Percentiles rank a stretch among this genome's conserved stretches.
phyloP scores from a whole-genome alignment of 2,113 vertebrate genomes.

The Noctilio leporinus region DNA sequence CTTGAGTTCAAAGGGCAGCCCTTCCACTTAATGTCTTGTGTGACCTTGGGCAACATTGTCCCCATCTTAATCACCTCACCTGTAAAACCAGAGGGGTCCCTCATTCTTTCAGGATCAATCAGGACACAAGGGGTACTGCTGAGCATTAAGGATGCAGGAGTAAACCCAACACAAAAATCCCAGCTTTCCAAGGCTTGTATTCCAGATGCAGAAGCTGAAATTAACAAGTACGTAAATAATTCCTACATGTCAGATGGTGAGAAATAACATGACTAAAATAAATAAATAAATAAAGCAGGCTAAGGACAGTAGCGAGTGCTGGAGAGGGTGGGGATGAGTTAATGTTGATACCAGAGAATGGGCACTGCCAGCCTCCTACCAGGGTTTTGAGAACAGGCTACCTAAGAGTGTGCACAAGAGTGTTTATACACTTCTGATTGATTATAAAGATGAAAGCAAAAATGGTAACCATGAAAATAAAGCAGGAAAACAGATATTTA shows the following conservation, averaged over 20 bases:
- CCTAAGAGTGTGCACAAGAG: background rate
- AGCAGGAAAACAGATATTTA: background rate
- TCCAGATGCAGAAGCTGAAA: background rate
- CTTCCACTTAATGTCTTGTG: background rate
- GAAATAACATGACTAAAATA: background rate
- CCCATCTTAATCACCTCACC: background rate
- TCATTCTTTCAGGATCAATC: background rate
- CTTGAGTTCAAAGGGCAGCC: background rate
- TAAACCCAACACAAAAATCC: background rate
- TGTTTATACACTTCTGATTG: background rate
- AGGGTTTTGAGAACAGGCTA: background rate
- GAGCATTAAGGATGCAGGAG: background rate
- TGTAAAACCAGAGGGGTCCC: background rate
- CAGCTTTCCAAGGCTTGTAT: background rate
- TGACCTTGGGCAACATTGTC: background rate
- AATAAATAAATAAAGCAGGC: background rate
- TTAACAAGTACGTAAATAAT: background rate
- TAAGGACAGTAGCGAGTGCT: accelerated
- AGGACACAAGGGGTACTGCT: background rate
- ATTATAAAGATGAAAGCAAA: background rate
- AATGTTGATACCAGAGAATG: background rate
- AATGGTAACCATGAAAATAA: background rate
- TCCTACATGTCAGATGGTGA: background rate
- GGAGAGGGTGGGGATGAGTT: background rate
- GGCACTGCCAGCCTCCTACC: background rate